Conservation (phyloP, 1,140 invertebrate species). For the Pogonomyrmex barbatus region DNA sequence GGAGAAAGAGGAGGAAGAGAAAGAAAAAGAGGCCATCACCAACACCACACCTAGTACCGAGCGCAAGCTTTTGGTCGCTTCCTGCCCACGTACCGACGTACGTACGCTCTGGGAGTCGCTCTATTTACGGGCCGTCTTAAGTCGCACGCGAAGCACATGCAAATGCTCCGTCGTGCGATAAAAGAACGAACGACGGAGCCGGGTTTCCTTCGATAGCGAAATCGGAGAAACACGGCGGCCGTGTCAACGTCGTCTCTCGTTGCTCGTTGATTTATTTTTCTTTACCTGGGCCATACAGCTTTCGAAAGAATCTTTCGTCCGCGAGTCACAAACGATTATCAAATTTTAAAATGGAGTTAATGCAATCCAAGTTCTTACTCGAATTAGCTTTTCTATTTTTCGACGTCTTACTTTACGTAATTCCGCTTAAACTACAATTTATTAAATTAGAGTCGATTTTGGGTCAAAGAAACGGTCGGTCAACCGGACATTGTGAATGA, state of each 20-base stretch:
- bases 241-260: conserved; percentile 25
- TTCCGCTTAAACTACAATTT: neutral
- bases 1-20: neutral
- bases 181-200: conserved; percentile 15
- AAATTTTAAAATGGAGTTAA: neutral
- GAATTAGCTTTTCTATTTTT: neutral
- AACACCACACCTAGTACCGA: neutral
- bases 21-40: neutral
- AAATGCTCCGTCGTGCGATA: conserved; percentile 32
- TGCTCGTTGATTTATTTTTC: conserved; percentile 29
- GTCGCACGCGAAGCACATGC: conserved; percentile 55
- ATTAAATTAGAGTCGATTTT: neutral
- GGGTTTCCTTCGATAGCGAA: neutral
- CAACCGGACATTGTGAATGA: neutral
- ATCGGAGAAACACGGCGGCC: conserved; percentile 4
- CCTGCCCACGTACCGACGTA: conserved; percentile 38
- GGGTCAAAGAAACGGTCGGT: neutral
- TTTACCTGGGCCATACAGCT: neutral
- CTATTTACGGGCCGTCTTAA: conserved; percentile 48
- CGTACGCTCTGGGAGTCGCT: conserved; percentile 17
- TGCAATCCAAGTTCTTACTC: neutral
- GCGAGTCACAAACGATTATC: neutral
- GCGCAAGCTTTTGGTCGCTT: conserved; percentile 39
- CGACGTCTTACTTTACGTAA: neutral
- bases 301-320: neutral